These are phyloP conservation scores for Forbesichthys agassizii DNA, from an alignment of 2,113 vertebrate genomes.

Conservation along the genomic window DNA sequence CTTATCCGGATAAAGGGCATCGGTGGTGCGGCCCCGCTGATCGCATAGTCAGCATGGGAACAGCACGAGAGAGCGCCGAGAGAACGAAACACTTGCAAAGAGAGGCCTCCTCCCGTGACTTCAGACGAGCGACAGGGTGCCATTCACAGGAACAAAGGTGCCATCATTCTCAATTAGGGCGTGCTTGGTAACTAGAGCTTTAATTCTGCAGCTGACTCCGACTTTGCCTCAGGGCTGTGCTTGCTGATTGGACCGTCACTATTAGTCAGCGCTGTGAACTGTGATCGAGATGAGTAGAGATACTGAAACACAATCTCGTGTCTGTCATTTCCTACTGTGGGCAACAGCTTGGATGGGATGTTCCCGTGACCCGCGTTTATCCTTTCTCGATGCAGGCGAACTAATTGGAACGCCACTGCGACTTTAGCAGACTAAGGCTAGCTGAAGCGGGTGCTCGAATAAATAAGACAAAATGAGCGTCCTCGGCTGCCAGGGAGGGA, in stretches of 20 bases:
- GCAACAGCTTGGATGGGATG: conserved; percentile 18
- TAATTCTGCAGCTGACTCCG: conserved; percentile 27
- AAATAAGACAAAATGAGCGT: conserved; percentile 36
- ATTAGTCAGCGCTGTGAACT: conserved; percentile 52
- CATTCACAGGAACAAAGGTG: conserved; percentile 66
- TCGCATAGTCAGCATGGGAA: conserved; percentile 63
- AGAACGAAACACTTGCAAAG: conserved; percentile 47
- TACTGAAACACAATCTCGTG: conserved; percentile 15
- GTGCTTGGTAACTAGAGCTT: conserved; percentile 45
- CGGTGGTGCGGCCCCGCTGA: conserved; percentile 35
- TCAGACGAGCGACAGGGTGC: conserved; percentile 55
- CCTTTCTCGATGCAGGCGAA: conserved; percentile 10
- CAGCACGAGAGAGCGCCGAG: conserved; percentile 27
- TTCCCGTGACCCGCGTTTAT: conserved; percentile 5
- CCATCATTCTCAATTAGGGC: conserved; percentile 67
- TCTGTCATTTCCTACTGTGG: conserved; percentile 36
- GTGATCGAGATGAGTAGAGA: conserved; percentile 28
- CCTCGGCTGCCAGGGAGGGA: conserved; percentile 42
- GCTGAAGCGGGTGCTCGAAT: conserved; percentile 23
- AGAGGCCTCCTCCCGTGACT: conserved; percentile 62
- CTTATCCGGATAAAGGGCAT: conserved; percentile 43
- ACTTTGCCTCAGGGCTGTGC: conserved; percentile 41
- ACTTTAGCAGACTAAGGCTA: conserved; percentile 44
- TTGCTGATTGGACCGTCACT: conserved; percentile 56
- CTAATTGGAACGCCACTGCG: conserved; percentile 33